Base-by-base conservation (phyloP, 2,888 invertebrate species). In the Ophion ventricosus region DNA sequence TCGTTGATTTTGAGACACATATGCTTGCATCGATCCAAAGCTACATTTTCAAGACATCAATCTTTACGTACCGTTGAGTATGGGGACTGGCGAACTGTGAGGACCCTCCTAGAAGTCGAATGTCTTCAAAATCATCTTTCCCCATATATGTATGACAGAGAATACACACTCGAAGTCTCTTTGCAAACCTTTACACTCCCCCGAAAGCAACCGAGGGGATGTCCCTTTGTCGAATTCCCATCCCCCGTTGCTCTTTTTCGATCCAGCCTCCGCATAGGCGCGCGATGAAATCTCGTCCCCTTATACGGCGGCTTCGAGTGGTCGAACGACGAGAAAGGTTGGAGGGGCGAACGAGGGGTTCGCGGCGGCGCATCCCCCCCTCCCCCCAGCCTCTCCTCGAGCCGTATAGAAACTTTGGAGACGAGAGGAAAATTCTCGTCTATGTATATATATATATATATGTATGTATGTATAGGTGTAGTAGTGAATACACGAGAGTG, bases 241-340 rank as follows among this genome's bases (percentile, higher is more conserved):
- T 63, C 23, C 61, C 49, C 61, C 35, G 49, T 49, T 25, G 26
- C 17, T 20, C 61, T 61, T 73, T 73, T 57, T 73, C 73, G 61
- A 43, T 25, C 73, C 73, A 73, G 49, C 73, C 73, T 61, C 49
- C 61, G 10, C 2, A 4, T 40, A 73, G 11, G 14, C 40, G 8
- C 35, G 20, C 66, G 40, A n/a, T 20, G 4, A n/a, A n/a, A 29
- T 29, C 35, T 73, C 40, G 23, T 25, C n/a, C 66, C 26, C 25
- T 20, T 59, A 7, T 5, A 20, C 43, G 23, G 49, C 8, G 26
- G 40, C 26, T 75, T 75, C 56, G 64, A 54, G 23, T 59, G 29
- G 67, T 17, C 29, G 49, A 25, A 17, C 67, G 23, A 43, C 59
- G 25, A 56, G 59, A 73, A 72, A 35, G n/a, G 57, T 59, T 14